Base-by-base conservation (phyloP, 2,888 invertebrate species). In the Danaus chrysippus region DNA sequence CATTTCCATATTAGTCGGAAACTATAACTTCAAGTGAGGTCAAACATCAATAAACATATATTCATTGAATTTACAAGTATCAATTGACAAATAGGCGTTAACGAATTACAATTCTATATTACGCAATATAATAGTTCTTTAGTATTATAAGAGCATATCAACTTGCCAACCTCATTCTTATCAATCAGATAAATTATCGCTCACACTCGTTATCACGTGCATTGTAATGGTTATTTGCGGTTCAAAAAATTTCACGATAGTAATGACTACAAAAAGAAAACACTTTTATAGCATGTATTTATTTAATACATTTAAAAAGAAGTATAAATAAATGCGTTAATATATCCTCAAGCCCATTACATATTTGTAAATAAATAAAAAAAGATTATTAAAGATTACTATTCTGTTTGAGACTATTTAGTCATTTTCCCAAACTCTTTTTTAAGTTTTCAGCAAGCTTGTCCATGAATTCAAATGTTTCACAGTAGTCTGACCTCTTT, bases 391-490 rank as follows among this genome's bases (percentile, higher is more conserved):
- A 68, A 68, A 71, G 67, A 67, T 83, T 74, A 88, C 84, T 79
- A 63, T 72, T 72, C 68, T 68, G 72, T 42, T 71, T 76, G 57
- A 68, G 59, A 57, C 60, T 56, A 67, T 59, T 63, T 70, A 92
- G 92, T 93, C 93, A 93, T 71, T 87, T 86, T 34, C 79, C 81
- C 65, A 95, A 79, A 72, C 92, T 93, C 70, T 93, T 93, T 69
- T 92, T 93, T 71, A 99, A 91, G 83, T 98, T 98, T 70, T 97
- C 97, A 42, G 97, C 98, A 68, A 99, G 85, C 79, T 98, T 99
- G 81, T 98, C 94, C 92, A 99, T 94, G 83, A 99, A 99, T 77
- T 97, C 98, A 82, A 99, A 99, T 0, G 99, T 99, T 91, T 98
- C 98, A 83, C 97, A 92, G 83, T 99, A 99, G 87, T 99, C 99